Evolutionary conservation across 2,888 invertebrate genomes (phyloP).

Genomic region (Apeira syringaria): DNA sequence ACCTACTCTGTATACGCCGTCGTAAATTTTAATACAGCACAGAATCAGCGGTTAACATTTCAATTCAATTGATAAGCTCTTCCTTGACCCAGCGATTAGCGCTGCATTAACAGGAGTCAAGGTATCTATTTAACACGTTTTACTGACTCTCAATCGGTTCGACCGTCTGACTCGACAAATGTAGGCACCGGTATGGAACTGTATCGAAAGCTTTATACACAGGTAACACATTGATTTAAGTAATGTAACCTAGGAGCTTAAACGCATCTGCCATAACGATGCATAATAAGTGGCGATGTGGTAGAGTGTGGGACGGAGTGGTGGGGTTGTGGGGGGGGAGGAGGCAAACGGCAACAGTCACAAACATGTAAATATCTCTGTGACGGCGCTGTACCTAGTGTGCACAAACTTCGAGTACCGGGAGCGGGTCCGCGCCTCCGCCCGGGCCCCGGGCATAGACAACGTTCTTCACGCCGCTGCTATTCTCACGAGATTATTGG

Average conservation of each 20-base stretch:
- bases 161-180: constrained; percentile 15
- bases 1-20: constrained; percentile 20
- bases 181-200: constrained; percentile 27
- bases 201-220: constrained; percentile 26
- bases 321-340: no score
- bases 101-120: constrained; percentile 36
- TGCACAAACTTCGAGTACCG: constrained; percentile 64
- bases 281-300: constrained; percentile 26
- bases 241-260: constrained; percentile 25
- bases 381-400: constrained; percentile 65
- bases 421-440: no score
- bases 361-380: constrained; percentile 72
- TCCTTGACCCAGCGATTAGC: constrained; percentile 48
- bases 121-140: constrained; percentile 38
- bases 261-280: constrained; percentile 25
- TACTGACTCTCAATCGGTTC: constrained; percentile 30
- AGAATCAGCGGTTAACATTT: constrained; percentile 33
- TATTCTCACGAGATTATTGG: no score
- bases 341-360: constrained; percentile 63
- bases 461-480: no score
- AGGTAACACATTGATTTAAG: constrained; percentile 24
- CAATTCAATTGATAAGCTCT: constrained; percentile 36
- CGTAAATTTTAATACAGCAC: constrained; percentile 20
- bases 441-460: no score
- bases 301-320: constrained; percentile 34